These are phyloP conservation scores for Calcarius lapponicus DNA, from an alignment of 2,797 vertebrate genomes.

Conservation along the genomic window DNA sequence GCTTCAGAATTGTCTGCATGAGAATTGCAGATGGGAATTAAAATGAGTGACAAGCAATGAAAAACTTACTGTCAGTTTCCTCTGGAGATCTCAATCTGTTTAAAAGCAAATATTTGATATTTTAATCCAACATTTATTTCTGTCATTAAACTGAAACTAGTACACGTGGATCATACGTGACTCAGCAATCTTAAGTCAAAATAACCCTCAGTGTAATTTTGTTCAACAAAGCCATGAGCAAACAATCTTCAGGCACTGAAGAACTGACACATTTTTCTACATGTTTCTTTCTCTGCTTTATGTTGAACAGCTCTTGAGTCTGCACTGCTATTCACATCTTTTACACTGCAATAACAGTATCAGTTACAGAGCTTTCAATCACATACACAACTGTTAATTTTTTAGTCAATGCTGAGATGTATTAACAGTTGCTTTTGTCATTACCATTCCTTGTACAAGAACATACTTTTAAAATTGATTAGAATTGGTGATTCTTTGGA, in stretches of 20 bases:
- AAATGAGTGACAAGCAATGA: neutral
- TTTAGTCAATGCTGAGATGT: neutral
- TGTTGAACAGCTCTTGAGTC: neutral
- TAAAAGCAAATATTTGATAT: constrained; percentile 45
- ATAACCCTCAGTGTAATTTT: neutral
- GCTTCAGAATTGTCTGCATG: neutral
- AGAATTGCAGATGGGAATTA: neutral
- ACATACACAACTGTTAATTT: neutral
- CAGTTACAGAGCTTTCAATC: neutral
- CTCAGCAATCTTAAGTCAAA: neutral
- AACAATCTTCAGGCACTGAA: neutral
- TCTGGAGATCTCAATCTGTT: constrained; percentile 73
- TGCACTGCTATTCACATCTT: neutral
- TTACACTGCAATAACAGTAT: neutral
- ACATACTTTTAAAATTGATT: neutral
- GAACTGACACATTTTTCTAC: neutral
- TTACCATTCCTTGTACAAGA: neutral
- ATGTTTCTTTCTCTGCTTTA: neutral
- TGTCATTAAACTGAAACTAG: neutral
- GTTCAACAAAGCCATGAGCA: neutral
- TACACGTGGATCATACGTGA: neutral
- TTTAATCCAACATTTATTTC: constrained; percentile 26
- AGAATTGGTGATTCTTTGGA: neutral
- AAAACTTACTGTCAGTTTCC: constrained; percentile 75
- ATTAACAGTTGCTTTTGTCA: neutral